Percentiles rank a stretch among this genome's conserved stretches.
phyloP scores from a whole-genome alignment of 2,113 vertebrate species.

The Climacteris rufus region DNA sequence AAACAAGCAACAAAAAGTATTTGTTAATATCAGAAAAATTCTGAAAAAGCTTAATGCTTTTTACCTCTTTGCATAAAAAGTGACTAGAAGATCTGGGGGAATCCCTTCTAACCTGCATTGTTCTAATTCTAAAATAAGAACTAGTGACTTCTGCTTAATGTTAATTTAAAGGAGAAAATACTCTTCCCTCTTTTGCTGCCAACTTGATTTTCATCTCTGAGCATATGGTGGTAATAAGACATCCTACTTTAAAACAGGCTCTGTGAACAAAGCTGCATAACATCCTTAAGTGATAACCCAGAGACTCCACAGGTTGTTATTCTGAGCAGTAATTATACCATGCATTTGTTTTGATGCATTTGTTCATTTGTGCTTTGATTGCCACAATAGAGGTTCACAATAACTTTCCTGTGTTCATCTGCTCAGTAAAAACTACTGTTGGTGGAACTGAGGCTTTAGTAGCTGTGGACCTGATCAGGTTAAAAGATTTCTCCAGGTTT shows the following conservation, averaged over 20 bases:
- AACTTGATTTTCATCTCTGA: background rate
- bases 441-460: background rate
- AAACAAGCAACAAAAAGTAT: background rate
- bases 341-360: fast-evolving
- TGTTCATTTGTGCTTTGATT: background rate
- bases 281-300: background rate
- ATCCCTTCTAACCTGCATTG: background rate
- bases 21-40: background rate
- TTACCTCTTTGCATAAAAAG: background rate
- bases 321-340: background rate
- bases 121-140: background rate
- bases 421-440: background rate
- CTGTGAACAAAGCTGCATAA: background rate
- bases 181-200: background rate
- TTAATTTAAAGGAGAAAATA: background rate
- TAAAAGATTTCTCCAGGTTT: background rate
- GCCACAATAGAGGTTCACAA: background rate
- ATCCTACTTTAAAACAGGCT: background rate
- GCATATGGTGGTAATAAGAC: background rate
- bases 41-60: background rate
- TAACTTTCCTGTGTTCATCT: background rate
- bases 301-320: background rate
- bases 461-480: background rate
- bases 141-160: background rate
- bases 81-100: background rate